Evolutionary conservation across 2,888 invertebrate species (phyloP), one percentile per base, ranked within the genome.

Genomic region (Brenthis hecate): DNA sequence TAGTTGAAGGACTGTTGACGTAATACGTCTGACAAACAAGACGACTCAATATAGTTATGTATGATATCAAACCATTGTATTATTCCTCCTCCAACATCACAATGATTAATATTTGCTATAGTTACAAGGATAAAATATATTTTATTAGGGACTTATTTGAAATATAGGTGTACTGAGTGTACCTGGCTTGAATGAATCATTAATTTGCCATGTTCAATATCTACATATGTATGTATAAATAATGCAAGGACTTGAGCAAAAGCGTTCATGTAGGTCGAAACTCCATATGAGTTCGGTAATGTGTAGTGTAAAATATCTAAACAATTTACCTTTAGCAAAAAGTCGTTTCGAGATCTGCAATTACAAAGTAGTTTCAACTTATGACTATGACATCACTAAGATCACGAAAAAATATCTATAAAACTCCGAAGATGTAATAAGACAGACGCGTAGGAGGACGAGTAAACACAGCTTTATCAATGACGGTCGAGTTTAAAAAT

Each of bases 401-500:
- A 55, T 32, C 32, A 58, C 55, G 32, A 32, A 13, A 56, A 55
- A 55, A 16, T n/a, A 60, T 48, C 58, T 43, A 62, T 48, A 54
- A 32, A 56, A 56, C 57, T 23, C 54, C 50, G 13, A 55, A 56
- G 48, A 36, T 28, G 50, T 19, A 48, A 54, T 16, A 56, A 66
- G 68, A 68, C 43, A 66, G 68, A 68, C 43, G 64, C 61, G 56
- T 65, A 57, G 67, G 54, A 50, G 51, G 62, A 65, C 62, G 78
- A 82, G 81, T 82, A 84, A 84, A 84, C 81, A 82, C 78, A 74
- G 77, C 78, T 87, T 67, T 86, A 87, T 87, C 83, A 86, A 83
- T 89, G 89, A 89, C 88, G 89, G 83, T 83, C 76, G 79, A 80
- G 86, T 87, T 86, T 91, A 90, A 89, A 86, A 88, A 90, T 90